These are phyloP conservation scores for Propithecus deckenii DNA, from an alignment of 2,797 vertebrate species.

Conservation along the genomic window DNA sequence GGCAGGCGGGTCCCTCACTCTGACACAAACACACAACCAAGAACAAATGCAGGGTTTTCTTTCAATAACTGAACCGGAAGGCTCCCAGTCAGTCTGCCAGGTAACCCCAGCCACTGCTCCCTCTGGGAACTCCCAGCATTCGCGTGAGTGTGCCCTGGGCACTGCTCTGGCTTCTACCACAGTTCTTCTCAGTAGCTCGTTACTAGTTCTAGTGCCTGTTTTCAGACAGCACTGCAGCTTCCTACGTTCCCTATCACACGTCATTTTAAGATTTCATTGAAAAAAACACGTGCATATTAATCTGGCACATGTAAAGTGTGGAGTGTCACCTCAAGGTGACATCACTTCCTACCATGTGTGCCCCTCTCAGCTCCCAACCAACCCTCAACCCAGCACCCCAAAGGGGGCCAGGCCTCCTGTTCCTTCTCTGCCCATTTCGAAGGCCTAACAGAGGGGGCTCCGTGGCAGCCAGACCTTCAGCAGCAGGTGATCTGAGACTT, in stretches of 20 bases:
- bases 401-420: rapidly evolving
- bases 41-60: not conserved
- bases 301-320: not conserved
- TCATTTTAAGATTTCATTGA: not conserved
- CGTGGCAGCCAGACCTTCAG: not conserved
- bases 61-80: not conserved
- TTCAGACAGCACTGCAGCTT: not conserved
- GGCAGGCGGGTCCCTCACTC: not conserved
- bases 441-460: not conserved
- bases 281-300: not conserved
- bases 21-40: not conserved
- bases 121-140: not conserved
- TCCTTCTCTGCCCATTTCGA: not conserved
- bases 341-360: too few relatives aligned
- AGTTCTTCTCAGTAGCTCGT: not conserved
- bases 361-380: not conserved
- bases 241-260: rapidly evolving
- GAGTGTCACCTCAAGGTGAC: not conserved
- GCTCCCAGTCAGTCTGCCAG: not conserved
- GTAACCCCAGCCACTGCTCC: not conserved
- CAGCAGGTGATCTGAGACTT: not conserved
- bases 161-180: not conserved
- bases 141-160: too few relatives aligned
- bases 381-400: not conserved
- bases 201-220: not conserved